Base-by-base conservation (phyloP, 2,888 invertebrate genomes). In the Tortricodes alternella region DNA sequence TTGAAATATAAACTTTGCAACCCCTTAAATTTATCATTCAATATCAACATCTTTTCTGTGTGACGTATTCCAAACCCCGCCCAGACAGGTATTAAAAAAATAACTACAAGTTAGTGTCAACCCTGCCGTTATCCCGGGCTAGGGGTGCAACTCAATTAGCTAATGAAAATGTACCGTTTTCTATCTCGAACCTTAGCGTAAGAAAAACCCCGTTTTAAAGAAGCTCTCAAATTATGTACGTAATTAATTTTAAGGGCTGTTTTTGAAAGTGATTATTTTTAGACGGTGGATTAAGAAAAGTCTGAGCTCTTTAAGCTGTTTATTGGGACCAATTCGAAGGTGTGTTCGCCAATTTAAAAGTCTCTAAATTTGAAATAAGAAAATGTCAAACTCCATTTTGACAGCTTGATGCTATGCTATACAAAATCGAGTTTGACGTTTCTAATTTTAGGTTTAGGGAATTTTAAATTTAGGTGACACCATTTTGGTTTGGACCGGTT, bases 151-250 rank as follows among this genome's bases (percentile, higher is more conserved):
- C 81, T 85, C 85, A 85, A 87, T 88, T 88, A 87, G 86, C 78
- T 87, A 86, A 87, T 88, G 88, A 88, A 86, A 85, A 82, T 74
- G 76, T 59, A 53, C 48, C 76, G 74, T 74, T 76, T 73, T 78
- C 78, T 80, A 73, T 73, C 76, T 77, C 73, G 69, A 70, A 70
- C 55, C 15, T 21, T 13, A 43, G 23, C 59, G 32, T 52, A 49
- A 44, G 44, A 38, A 58, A 53, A 53, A 32, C n/a, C 2, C 34
- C 13, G 34, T 23, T 48, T 41, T 48, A 35, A 55, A 41, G 39
- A 34, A 39, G 24, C 43, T 44, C 21, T 44, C 44, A 39, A 57
- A 50, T 53, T 49, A 43, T 44, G 44, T 52, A 44, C 43, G 24
- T 52, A 27, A 52, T 52, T 52, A 44, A 52, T 52, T 43, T 44